Percentiles rank a stretch among this genome's conserved stretches.
Conservation (phyloP, 1,140 invertebrate genomes). For the Ptiloglossa arizonensis region DNA sequence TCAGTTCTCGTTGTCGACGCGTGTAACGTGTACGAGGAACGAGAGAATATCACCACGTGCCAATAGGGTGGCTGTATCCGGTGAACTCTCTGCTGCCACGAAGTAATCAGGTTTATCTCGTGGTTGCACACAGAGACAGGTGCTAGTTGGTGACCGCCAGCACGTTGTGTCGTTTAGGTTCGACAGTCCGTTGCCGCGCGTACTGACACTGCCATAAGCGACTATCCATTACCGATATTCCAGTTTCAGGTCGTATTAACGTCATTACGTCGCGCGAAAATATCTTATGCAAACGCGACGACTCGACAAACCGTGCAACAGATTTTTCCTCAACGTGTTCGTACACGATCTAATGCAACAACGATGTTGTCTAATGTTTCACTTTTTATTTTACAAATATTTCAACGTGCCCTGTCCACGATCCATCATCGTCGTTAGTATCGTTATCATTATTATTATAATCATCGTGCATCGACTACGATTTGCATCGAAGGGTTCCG, state of each 20-base stretch:
- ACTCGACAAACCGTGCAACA: too few relatives aligned
- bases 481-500: too few relatives aligned
- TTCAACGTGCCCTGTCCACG: too few relatives aligned
- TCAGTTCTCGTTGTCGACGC: slow-evolving; percentile 51
- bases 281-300: neutral
- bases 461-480: too few relatives aligned
- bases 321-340: too few relatives aligned
- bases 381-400: too few relatives aligned
- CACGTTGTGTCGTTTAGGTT: slow-evolving; percentile 57
- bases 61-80: slow-evolving; percentile 40
- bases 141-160: slow-evolving; percentile 46
- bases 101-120: slow-evolving; percentile 65
- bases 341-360: too few relatives aligned
- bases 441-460: too few relatives aligned
- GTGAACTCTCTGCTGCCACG: slow-evolving; percentile 55
- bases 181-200: slow-evolving; percentile 26
- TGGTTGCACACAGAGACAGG: slow-evolving; percentile 61
- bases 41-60: slow-evolving; percentile 57
- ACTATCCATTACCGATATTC: neutral
- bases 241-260: slow-evolving; percentile 1
- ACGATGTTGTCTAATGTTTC: too few relatives aligned
- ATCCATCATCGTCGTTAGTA: too few relatives aligned
- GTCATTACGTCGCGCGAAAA: too few relatives aligned
- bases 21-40: slow-evolving; percentile 42
- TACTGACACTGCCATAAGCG: neutral